phyloP scores from a whole-genome alignment of 2,113 vertebrate genomes.

The Motacilla alba region DNA sequence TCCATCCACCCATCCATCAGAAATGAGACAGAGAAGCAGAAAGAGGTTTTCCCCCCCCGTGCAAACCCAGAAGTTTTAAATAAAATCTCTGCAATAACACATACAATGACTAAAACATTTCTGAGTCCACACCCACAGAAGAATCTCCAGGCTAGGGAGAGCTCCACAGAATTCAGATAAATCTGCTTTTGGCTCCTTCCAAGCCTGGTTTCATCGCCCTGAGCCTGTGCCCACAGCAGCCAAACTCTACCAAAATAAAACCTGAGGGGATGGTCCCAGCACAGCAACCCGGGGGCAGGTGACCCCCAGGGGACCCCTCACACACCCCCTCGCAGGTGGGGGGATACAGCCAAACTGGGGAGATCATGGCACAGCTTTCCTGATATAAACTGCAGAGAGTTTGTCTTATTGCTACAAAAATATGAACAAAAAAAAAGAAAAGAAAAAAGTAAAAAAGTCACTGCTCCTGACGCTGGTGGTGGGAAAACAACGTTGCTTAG shows the following conservation, averaged over 20 bases:
- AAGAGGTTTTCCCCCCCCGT: neutral
- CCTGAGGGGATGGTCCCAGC: rapidly evolving
- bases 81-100: constrained; percentile 43
- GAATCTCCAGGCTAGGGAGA: neutral
- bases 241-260: neutral
- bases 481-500: constrained; percentile 63
- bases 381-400: neutral
- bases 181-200: neutral
- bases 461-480: constrained; percentile 1
- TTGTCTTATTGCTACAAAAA: constrained; percentile 19
- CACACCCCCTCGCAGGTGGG: neutral
- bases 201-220: neutral
- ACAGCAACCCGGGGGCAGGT: rapidly evolving
- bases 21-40: neutral
- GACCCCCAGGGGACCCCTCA: neutral
- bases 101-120: constrained; percentile 44
- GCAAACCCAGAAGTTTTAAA: constrained; percentile 15
- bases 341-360: neutral
- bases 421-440: neutral
- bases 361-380: neutral
- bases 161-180: neutral
- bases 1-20: neutral
- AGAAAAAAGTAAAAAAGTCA: neutral
- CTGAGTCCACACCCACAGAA: constrained; percentile 22
- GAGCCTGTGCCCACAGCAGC: neutral